phyloP scores from a whole-genome alignment of 1,140 invertebrate genomes.

The Diuraphis noxia region DNA sequence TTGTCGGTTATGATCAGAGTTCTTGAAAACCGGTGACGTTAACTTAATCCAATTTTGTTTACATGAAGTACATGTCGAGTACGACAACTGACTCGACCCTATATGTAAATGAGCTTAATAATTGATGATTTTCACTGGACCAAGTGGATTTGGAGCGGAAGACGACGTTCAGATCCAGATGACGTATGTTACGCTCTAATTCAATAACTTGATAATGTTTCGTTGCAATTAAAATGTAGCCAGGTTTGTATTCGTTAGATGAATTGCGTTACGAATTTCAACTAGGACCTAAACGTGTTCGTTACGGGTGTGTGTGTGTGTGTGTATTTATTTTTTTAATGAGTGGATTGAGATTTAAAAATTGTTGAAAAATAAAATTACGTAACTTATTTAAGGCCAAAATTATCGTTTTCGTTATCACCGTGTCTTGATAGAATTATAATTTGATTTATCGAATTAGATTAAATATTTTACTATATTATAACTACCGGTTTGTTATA shows the following conservation, averaged over 20 bases:
- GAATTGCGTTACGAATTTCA: background rate
- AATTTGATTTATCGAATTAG: background rate
- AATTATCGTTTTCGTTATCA: background rate
- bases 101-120: constrained; percentile 11
- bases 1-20: constrained; percentile 3
- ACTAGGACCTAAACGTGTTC: background rate
- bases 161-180: background rate
- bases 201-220: background rate
- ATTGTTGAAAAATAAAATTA: background rate
- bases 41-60: constrained; percentile 28
- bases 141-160: background rate
- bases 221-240: background rate
- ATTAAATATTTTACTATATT: background rate
- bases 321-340: background rate
- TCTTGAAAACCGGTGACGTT: background rate
- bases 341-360: background rate
- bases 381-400: background rate
- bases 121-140: constrained; percentile 9
- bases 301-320: background rate
- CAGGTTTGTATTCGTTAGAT: background rate
- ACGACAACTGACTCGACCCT: background rate
- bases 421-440: background rate
- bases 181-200: background rate
- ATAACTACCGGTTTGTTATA: background rate
- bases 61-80: background rate